A percentile compares a stretch with the other conserved stretches of the same genome.
These are phyloP conservation scores for Ecliptopera silaceata DNA, from an alignment of 2,888 invertebrate species.

Conservation along the genomic window DNA sequence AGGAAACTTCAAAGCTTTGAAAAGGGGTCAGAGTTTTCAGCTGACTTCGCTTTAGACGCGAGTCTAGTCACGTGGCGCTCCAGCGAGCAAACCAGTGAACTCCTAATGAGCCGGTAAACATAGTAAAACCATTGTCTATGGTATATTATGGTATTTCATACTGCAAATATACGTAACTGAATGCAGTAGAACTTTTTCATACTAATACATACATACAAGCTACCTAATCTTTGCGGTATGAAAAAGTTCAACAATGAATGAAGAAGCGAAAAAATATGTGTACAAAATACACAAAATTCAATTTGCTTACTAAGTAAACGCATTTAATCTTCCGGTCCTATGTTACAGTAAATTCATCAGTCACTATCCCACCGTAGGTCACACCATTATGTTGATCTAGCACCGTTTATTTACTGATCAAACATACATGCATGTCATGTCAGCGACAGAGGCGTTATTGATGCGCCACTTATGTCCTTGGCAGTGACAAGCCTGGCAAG, in stretches of 20 bases:
- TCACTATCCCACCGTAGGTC: not conserved
- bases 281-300: too few relatives aligned
- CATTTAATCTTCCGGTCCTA: too few relatives aligned
- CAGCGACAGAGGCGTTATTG: slow-evolving; percentile 24
- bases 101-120: slow-evolving; percentile 33
- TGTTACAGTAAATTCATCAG: too few relatives aligned
- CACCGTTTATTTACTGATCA: slow-evolving; percentile 29
- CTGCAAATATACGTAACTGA: not conserved
- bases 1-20: slow-evolving; percentile 2
- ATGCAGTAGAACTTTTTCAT: not conserved
- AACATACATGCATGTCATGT: slow-evolving; percentile 30
- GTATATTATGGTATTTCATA: not conserved
- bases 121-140: not conserved
- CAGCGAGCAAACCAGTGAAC: slow-evolving; percentile 50
- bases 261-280: too few relatives aligned
- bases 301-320: too few relatives aligned
- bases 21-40: slow-evolving; percentile 22
- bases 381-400: slow-evolving; percentile 13
- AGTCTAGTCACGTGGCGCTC: slow-evolving; percentile 33
- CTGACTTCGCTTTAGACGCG: slow-evolving; percentile 45
- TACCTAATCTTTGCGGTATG: too few relatives aligned
- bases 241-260: too few relatives aligned
- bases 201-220: too few relatives aligned
- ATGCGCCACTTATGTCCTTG: slow-evolving; percentile 39
- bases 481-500: slow-evolving; percentile 42